Evolutionary conservation across 2,113 vertebrate species (phyloP), one percentile per base, ranked within the genome.

Genomic region (Phoxinus phoxinus): DNA sequence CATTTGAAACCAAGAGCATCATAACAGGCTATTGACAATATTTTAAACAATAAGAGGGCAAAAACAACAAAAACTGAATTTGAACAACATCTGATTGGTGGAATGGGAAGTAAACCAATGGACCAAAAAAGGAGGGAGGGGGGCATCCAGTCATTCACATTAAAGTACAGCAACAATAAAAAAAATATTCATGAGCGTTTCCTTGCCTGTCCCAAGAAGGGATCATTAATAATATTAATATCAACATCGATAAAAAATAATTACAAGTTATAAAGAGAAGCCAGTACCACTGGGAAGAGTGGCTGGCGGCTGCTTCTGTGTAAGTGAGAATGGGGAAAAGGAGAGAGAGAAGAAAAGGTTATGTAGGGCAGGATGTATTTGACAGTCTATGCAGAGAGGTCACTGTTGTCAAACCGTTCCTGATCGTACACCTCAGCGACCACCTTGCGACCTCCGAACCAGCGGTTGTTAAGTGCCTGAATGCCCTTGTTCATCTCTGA

Each of bases 391-490:
- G 96, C 96, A 0, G 97, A 97, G 19, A 98, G 95, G 94, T 97
- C 97, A 0, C 97, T 96, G 94, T 94, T 96, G 46, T 98, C 95
- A 1, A 98, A 98, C 53, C 96, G 95, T 91, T 97, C 96, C 92
- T 97, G 97, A 91, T 98, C 96, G 0, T 98, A 98, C 8, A 97
- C 95, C 90, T 98, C 97, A 0, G 97, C 97, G 8, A 95, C 93
- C 79, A 98, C 97, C 88, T 97, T 97, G 0, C 97, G 94, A 77
- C 97, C 97, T 0, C 96, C 97, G 1, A 98, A 98, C 97, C 97
- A 98, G 94, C 97, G 97, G 58, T 95, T 96, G 0, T 98, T 97
- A 61, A 98, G 95, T 0, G 96, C 97, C 91, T 97, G 96, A 86
- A 98, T 97, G 92, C 95, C 97, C 89, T 96, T 97, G 92, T 98